Evolutionary conservation across 2,113 vertebrate genomes (phyloP).

Genomic region (Oncorhynchus kisutch): DNA sequence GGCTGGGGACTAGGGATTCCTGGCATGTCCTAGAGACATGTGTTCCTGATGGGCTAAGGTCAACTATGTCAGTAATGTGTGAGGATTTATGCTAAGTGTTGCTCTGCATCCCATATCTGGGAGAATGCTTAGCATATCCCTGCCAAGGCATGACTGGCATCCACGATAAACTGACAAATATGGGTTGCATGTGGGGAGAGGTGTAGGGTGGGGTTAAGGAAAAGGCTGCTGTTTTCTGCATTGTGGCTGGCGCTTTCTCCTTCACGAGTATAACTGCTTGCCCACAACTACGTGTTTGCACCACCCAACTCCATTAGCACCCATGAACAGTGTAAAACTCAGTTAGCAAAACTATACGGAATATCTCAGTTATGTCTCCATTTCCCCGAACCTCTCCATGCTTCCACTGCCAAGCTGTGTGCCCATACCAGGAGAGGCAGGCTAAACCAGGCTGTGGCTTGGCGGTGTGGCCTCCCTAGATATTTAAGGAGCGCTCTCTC

Average conservation of each 20-base stretch:
- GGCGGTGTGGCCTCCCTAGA: background rate
- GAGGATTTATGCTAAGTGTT: background rate
- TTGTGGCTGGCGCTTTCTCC: background rate
- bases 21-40: background rate
- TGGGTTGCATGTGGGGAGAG: background rate
- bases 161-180: constrained; percentile 2
- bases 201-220: background rate
- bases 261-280: background rate
- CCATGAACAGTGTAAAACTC: background rate
- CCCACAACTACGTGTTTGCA: too few species aligned
- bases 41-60: background rate
- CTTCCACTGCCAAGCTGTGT: too few species aligned
- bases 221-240: background rate
- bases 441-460: background rate
- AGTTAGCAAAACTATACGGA: too few species aligned
- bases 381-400: too few species aligned
- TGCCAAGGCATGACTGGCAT: background rate
- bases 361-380: too few species aligned
- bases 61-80: constrained; percentile 23
- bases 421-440: too few species aligned
- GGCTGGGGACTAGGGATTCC: background rate
- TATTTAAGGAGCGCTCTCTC: background rate
- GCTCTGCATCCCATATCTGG: background rate
- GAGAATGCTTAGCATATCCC: background rate
- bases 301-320: too few species aligned